Evolutionary conservation across 2,113 vertebrate genomes (phyloP), one percentile per base, ranked within the genome.

Genomic region (Condylura cristata): DNA sequence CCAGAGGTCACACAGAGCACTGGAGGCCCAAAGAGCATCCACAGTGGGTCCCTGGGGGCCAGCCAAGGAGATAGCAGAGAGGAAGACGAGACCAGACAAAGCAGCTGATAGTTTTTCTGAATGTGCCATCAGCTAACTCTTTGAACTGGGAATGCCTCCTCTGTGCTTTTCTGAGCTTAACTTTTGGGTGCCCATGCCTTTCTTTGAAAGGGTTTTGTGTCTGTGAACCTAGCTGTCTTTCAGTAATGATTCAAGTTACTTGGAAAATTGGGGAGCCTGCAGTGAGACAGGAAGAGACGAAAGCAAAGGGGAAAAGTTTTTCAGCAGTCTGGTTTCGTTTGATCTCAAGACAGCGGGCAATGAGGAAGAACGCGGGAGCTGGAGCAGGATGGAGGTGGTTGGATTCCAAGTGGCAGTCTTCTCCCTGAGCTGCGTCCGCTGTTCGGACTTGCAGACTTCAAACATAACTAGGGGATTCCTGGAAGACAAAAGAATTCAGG

Each of bases 361-460:
- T 71, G 24, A 63, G 6, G 86, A 65, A 86, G 80, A 85, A 75
- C 1, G 48, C 80, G 24, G 28, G 68, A 66, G 44, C 58, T 20
- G 84, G 75, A 44, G 70, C 70, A 44, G 80, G 65, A 34, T 32
- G 41, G 93, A 95, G 72, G 76, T 56, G 91, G 95, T 30, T 79
- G 89, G 94, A 78, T 93, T 93, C 95, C 87, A 63, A 87, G 90
- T 24, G 41, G 28, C 46, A 0, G 60, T 86, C 96, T 96, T 89
- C 87, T 93, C 90, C 93, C 68, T 6, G 53, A 88, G 95, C 91
- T 26, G 20, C 0, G 56, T 91, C 96, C 8, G 87, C 95, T 97
- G 97, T 97, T 95, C 20, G 88, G 96, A 95, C 97, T 97, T 96
- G 97, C 90, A 95, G 89, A 96, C 97, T 97, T 97, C 97, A 97